phyloP scores from a whole-genome alignment of 1,140 invertebrate genomes.

The Dendrolimus punctatus region DNA sequence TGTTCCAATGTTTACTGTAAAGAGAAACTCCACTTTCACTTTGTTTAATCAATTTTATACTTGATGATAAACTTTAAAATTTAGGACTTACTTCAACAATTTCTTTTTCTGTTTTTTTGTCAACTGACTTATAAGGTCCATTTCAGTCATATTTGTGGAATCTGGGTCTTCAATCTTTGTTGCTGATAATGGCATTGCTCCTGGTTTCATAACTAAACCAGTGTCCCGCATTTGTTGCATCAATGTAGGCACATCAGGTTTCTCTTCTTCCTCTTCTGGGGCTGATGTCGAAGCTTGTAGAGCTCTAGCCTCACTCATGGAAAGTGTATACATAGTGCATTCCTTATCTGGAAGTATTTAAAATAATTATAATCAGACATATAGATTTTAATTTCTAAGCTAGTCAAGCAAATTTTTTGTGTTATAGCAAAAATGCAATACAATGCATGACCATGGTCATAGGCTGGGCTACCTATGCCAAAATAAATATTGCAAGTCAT shows the following conservation, averaged over 20 bases:
- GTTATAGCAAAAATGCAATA: too few relatives aligned
- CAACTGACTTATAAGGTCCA: slow-evolving; percentile 86
- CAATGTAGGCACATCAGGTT: slow-evolving; percentile 76
- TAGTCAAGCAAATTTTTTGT: too few relatives aligned
- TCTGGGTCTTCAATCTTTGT: slow-evolving; percentile 69
- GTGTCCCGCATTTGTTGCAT: slow-evolving; percentile 94
- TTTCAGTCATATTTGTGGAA: slow-evolving; percentile 75
- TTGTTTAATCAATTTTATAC: not conserved
- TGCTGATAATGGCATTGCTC: slow-evolving; percentile 71
- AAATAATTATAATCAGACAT: not conserved
- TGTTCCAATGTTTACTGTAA: too few relatives aligned
- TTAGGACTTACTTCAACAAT: slow-evolving; percentile 81
- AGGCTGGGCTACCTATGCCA: too few relatives aligned
- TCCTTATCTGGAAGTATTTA: slow-evolving; percentile 80
- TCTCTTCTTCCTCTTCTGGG: slow-evolving; percentile 74
- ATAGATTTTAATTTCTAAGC: not conserved
- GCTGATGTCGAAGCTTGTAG: slow-evolving; percentile 74
- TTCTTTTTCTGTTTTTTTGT: slow-evolving; percentile 93
- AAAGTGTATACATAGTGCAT: slow-evolving; percentile 93
- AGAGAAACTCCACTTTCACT: not conserved
- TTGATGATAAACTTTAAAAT: slow-evolving; percentile 7
- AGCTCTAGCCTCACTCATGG: slow-evolving; percentile 78
- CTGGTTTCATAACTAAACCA: slow-evolving; percentile 90
- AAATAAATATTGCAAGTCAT: too few relatives aligned
- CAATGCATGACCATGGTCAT: too few relatives aligned